Base-by-base conservation (phyloP, 1,140 invertebrate species). In the Cydia splendana region DNA sequence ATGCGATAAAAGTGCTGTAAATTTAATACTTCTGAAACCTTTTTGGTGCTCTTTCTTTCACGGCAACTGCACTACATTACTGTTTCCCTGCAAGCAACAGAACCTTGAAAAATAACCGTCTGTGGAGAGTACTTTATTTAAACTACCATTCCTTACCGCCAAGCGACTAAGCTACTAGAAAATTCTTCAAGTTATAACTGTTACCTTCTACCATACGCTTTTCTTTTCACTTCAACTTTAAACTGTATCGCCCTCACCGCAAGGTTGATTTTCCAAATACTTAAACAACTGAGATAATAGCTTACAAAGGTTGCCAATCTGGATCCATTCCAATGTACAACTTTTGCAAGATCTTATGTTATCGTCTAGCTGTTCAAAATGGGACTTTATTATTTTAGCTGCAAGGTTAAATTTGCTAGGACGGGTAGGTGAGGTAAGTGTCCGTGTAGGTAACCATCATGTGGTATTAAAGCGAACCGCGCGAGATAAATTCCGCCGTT, bases 91-190 rank as follows among this genome's bases (percentile, higher is more conserved):
- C 57, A 62, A 53, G 51, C 51, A 53, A 53, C 51, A 62, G n/a
- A 62, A 62, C 57, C 57, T 62, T 62, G 57, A 62, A 62, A 62
- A 62, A 62, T 62, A 62, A 62, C 57, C 57, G 57, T 62, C 57
- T 62, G 51, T n/a, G 57, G 15, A 20, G 57, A 62, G 57, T 71
- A 42, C 30, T 71, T 71, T 71, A 71, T 71, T 71, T 38, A 71
- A 71, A 34, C 67, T 38, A 34, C 67, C 30, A 71, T 71, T 71
- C 34, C 67, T 71, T 71, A 38, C 67, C 65, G 30, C 65, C 57
- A 38, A 71, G 67, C 67, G 30, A 71, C 67, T 71, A 71, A 71
- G 67, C 67, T 38, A 42, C 67, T 34, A 71, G 67, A 38, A 71
- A 71, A 71, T 34, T 71, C 67, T 30, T 38, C 67, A 62, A 20